These are phyloP conservation scores for Rhinatrema bivittatum DNA, from an alignment of 2,797 vertebrate species.

Conservation along the genomic window DNA sequence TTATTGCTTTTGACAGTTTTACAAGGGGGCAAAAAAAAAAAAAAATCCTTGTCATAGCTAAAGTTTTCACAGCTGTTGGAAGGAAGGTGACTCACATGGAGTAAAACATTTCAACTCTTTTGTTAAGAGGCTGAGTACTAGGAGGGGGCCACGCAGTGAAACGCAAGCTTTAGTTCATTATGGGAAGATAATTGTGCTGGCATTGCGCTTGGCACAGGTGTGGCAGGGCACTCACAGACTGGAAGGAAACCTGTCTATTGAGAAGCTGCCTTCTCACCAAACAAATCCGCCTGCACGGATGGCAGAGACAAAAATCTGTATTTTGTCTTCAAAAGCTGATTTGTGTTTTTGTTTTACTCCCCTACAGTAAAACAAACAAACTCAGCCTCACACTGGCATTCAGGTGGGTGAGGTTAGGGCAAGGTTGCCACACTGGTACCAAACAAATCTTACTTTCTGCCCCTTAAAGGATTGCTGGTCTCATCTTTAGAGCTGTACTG, in stretches of 20 bases:
- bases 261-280: constrained; percentile 13
- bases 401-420: constrained; percentile 13
- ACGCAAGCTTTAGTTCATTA: constrained; percentile 84
- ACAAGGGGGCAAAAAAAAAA: constrained; percentile 76
- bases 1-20: constrained; percentile 80
- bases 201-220: constrained; percentile 66
- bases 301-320: constrained; percentile 11
- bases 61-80: constrained; percentile 68
- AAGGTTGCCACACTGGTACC: too few relatives aligned
- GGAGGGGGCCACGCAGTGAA: constrained; percentile 75
- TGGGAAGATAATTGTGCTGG: constrained; percentile 70
- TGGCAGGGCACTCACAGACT: constrained; percentile 30
- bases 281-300: constrained; percentile 2
- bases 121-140: constrained; percentile 68
- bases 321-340: constrained; percentile 27
- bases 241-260: constrained; percentile 23
- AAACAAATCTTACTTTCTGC: too few relatives aligned
- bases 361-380: constrained; percentile 11
- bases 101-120: constrained; percentile 60
- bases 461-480: too few relatives aligned
- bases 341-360: constrained; percentile 9
- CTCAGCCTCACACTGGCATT: constrained; percentile 6
- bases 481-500: too few relatives aligned
- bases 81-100: constrained; percentile 55
- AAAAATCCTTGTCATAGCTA: constrained; percentile 68